Evolutionary conservation across 2,888 invertebrate genomes (phyloP), one percentile per base, ranked within the genome.

Genomic region (Apoda limacodes): DNA sequence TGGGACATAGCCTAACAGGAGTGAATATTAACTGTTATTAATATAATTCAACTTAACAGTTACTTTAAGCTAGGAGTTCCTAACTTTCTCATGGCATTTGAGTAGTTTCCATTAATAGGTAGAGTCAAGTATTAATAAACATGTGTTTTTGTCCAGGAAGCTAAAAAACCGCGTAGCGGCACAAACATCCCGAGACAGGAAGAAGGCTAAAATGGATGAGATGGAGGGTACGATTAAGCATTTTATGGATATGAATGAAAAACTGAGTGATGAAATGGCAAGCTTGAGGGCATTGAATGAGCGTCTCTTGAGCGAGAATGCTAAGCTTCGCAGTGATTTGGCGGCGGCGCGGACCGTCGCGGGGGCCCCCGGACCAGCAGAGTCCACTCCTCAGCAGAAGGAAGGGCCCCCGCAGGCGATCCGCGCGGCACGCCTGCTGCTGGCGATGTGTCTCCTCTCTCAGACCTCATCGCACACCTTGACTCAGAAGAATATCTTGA

Each of bases 131-230:
- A 17, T n/a, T 21, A 25, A 26, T 13, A 12, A 19, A 12, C 25
- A 14, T 11, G 37, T 43, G 28, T 35, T 15, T 25, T 33, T 26
- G 36, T 76, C 14, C 66, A 95, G 97, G 65, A 97, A 97, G 76
- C 65, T 97, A 50, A 97, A 97, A 67, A 98, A 98, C 65, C 85
- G 98, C 45, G 95, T 98, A 13, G 98, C 98, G 17, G 98, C 98
- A 2, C 98, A 98, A 72, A 95, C 94, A 26, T 98, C 98, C 1
- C 86, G 98, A 31, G 98, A 98, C 69, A 85, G 96, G 24, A 98
- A 98, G 63, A 98, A 98, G 66, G 93, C 92, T 1, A 90, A 89
- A 60, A 90, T 98, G 87, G 90, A 92, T 44, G 92, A 94, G 46
- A 87, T 98, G 83, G 96, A 97, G 62, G 62, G 70, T 7, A 85